Conservation (phyloP, 2,797 vertebrate species). For the Anisognathus igniventris region DNA sequence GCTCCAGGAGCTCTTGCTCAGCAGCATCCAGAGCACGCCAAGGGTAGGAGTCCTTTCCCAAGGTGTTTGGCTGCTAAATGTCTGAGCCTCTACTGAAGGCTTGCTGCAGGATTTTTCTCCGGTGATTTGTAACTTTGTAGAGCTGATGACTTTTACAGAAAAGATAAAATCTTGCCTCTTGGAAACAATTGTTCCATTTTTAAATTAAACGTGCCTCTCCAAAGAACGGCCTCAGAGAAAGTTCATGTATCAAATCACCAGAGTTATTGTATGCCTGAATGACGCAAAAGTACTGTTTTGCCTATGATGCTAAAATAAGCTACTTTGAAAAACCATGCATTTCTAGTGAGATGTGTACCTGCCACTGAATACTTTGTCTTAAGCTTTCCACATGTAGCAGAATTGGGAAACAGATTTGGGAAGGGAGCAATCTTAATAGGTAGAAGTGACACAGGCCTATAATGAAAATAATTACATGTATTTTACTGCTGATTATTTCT, state of each 20-base stretch:
- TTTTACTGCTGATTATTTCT: background rate
- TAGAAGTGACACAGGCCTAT: background rate
- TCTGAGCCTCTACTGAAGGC: background rate
- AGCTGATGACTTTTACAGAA: background rate
- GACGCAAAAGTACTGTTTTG: background rate
- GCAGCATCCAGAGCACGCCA: background rate
- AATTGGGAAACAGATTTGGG: background rate
- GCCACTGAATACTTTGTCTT: background rate
- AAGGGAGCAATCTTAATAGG: background rate
- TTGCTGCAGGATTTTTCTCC: background rate
- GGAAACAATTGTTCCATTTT: background rate
- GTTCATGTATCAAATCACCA: background rate
- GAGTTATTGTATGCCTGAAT: background rate
- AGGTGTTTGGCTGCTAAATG: background rate
- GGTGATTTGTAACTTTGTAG: background rate
- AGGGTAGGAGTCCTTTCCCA: background rate
- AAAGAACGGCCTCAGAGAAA: background rate
- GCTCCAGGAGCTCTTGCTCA: background rate
- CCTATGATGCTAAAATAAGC: background rate
- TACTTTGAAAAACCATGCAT: background rate
- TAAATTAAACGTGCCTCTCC: background rate
- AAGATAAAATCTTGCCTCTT: conserved; percentile 29
- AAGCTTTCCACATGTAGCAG: background rate
- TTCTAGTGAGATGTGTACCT: background rate
- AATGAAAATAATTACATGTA: background rate